Evolutionary conservation across 37 sponge, comb jelly and placozoan genomes (phyloP).

Genomic region (Hexactinellida sp.): DNA sequence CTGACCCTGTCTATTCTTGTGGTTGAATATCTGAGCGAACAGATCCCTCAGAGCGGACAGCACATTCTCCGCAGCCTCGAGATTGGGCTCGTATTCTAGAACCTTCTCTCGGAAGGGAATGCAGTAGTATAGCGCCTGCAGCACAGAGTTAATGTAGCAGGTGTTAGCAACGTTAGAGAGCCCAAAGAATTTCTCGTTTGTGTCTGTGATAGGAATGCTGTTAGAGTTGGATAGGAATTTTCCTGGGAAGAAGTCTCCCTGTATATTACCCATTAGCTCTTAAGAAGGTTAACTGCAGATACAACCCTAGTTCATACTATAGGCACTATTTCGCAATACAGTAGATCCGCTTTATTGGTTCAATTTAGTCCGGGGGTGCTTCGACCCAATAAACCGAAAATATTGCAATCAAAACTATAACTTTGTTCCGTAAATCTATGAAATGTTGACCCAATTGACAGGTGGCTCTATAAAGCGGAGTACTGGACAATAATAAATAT

Average conservation of each 20-base stretch:
- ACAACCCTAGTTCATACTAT: no score
- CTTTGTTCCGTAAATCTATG: no score
- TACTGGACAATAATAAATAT: no score
- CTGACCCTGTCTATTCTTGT: constrained; percentile 38
- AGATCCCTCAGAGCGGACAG: constrained; percentile 69
- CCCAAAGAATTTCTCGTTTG: not conserved
- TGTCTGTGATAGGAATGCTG: constrained; percentile 15
- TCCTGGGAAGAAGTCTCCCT: not conserved
- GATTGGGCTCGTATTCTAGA: constrained; percentile 20
- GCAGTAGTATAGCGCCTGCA: constrained; percentile 91
- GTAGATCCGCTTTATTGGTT: no score
- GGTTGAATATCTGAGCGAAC: constrained; percentile 42
- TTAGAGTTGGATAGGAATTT: not conserved
- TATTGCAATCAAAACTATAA: no score
- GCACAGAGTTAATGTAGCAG: constrained; percentile 93
- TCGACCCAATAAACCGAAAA: no score
- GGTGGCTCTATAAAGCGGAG: no score
- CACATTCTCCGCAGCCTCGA: constrained; percentile 37
- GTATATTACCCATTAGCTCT: not conserved
- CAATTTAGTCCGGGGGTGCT: no score
- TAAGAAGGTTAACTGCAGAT: no score
- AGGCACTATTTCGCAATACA: no score
- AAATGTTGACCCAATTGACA: no score
- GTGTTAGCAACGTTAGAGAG: constrained; percentile 68
- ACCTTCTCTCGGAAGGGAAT: constrained; percentile 77